A percentile compares a stretch with the other conserved stretches of the same genome.
Evolutionary conservation across 2,113 vertebrate species (phyloP).

Genomic region (Crotalus helleri): DNA sequence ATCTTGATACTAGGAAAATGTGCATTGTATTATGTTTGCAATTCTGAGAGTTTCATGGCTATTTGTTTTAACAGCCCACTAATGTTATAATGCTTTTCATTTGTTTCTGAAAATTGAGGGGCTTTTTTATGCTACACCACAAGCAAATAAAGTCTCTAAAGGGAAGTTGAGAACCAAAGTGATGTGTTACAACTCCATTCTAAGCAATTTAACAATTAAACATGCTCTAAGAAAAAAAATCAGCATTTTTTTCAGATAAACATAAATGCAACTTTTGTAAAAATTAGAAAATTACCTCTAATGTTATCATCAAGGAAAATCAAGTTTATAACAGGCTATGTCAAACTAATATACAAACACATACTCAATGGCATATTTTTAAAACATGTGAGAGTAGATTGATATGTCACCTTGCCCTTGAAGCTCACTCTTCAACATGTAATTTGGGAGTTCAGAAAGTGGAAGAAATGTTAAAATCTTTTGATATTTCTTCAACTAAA

Average conservation of each 20-base stretch:
- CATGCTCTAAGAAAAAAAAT: neutral
- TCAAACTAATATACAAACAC: neutral
- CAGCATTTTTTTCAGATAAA: neutral
- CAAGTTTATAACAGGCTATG: neutral
- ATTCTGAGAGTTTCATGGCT: neutral
- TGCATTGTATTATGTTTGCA: constrained; percentile 1
- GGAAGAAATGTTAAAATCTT: neutral
- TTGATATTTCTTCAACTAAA: neutral
- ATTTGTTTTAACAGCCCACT: constrained; percentile 31
- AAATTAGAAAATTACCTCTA: neutral
- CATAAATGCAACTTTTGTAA: neutral
- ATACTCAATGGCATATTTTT: neutral
- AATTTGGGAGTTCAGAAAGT: neutral
- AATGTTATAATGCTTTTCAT: constrained; percentile 30
- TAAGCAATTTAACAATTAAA: constrained; percentile 3
- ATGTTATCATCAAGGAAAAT: neutral
- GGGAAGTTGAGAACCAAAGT: neutral
- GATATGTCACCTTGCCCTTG: neutral
- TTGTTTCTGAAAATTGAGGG: neutral
- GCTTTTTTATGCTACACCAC: neutral
- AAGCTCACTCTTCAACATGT: neutral
- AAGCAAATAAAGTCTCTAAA: constrained; percentile 1
- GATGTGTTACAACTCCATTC: neutral
- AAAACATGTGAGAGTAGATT: neutral
- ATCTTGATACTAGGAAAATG: constrained; percentile 13